Evolutionary conservation across 2,888 invertebrate species (phyloP), one percentile per base, ranked within the genome.

Genomic region (Selenia dentaria): DNA sequence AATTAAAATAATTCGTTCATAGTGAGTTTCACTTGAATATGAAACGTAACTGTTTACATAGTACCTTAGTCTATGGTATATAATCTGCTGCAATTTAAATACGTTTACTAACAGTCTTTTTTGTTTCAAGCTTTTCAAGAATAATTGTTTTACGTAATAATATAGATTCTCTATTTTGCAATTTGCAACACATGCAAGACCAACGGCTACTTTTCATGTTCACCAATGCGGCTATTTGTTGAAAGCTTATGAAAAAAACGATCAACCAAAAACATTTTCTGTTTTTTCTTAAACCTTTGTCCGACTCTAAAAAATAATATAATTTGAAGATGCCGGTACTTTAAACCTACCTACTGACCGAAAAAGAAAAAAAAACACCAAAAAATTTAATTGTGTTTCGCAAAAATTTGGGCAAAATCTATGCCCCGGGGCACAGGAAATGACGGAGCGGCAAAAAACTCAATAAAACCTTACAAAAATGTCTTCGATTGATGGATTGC

Each of bases 401-500:
- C 83, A 73, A 85, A 86, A 85, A 79, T 78, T 80, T 74, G 69
- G 72, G 63, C 73, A 63, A 79, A 79, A 78, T 71, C 71, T 59
- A 73, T 59, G 78, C 83, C 73, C 52, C 59, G 59, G 82, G 22
- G 70, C 66, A 85, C 88, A 90, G 89, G 89, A 90, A 89, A 90
- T 86, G 83, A 79, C 66, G 60, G 70, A 60, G 76, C 74, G 75
- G 79, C 81, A 83, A 83, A 85, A 86, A 82, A 61, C 67, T 73
- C 72, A 79, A 84, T 79, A 79, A 79, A 83, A 78, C 67, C 77
- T 81, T 79, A 79, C 74, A 68, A 79, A 22, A 80, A 79, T 71
- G 80, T 85, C 83, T 79, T 71, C 69, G 72, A 71, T 80, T 90
- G 90, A 90, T 89, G 83, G 85, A 89, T 90, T 74, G 80, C 74